Evolutionary conservation across 2,888 invertebrate genomes (phyloP).

Genomic region (Trichacis sp.): DNA sequence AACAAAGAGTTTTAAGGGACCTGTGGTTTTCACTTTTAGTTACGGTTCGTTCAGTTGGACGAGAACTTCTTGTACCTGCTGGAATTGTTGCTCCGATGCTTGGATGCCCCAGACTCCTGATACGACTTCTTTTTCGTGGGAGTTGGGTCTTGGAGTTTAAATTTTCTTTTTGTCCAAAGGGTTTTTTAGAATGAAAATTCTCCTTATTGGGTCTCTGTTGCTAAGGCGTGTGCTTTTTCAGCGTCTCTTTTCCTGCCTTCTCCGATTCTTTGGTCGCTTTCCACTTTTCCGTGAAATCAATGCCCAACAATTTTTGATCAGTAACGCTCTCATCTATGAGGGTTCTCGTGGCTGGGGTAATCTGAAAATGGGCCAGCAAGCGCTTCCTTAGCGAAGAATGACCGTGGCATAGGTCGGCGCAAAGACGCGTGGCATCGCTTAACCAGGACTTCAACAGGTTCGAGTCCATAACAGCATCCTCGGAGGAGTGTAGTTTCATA

Average conservation of each 20-base stretch:
- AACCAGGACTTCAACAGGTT: not conserved
- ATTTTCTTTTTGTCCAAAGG: not conserved
- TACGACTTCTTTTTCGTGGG: not conserved
- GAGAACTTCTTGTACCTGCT: not conserved
- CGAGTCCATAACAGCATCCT: not conserved
- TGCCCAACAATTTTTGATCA: slow-evolving; percentile 3
- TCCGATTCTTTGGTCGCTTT: slow-evolving; percentile 4
- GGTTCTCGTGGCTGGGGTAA: not conserved
- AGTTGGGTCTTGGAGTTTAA: slow-evolving; percentile 2
- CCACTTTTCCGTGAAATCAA: slow-evolving; percentile 10
- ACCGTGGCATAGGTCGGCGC: slow-evolving; percentile 1
- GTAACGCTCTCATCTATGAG: not conserved
- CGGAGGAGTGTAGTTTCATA: not conserved
- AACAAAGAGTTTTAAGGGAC: not conserved
- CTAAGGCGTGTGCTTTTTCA: not conserved
- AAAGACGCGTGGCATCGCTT: slow-evolving; percentile 9
- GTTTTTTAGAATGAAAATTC: not conserved
- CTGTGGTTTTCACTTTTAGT: not conserved
- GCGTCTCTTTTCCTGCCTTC: slow-evolving; percentile 15
- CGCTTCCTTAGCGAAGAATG: slow-evolving; percentile 1
- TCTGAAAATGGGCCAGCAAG: not conserved
- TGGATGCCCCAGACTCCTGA: not conserved
- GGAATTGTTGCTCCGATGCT: not conserved
- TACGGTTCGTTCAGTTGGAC: not conserved
- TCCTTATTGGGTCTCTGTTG: not conserved